Conservation (phyloP, 1,140 invertebrate species). For the Plectrocnemia conspersa region DNA sequence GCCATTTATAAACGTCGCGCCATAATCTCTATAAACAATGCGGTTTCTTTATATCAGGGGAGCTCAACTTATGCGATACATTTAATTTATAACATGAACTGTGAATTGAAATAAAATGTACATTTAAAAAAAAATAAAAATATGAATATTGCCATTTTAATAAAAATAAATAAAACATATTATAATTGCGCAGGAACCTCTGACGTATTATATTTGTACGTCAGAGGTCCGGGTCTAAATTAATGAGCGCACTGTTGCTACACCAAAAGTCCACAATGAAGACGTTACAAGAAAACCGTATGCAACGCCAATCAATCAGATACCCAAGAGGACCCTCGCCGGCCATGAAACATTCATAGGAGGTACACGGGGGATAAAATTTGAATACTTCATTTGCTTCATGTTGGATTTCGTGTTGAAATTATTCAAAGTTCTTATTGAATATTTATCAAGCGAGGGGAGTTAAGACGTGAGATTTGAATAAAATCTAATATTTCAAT, state of each 20-base stretch:
- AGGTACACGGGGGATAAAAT: conserved; percentile 1
- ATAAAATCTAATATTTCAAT: too few species aligned
- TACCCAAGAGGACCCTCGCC: background rate
- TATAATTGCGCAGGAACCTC: too few species aligned
- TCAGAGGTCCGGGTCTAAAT: background rate
- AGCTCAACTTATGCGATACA: too few species aligned
- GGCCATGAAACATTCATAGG: conserved; percentile 3
- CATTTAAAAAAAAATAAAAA: background rate
- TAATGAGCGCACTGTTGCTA: conserved; percentile 1
- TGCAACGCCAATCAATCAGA: conserved; percentile 12
- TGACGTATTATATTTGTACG: too few species aligned
- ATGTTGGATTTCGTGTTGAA: conserved; percentile 22
- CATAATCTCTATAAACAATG: too few species aligned
- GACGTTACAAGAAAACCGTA: conserved; percentile 22
- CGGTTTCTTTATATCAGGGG: too few species aligned
- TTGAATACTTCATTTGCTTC: conserved; percentile 27
- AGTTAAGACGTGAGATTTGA: background rate
- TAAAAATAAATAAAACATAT: background rate
- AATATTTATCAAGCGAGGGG: conserved; percentile 32
- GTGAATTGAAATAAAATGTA: too few species aligned
- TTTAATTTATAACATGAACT: too few species aligned
- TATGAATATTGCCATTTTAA: conserved; percentile 5
- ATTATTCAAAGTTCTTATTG: conserved; percentile 33
- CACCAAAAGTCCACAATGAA: conserved; percentile 19
- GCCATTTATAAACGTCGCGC: too few species aligned